These are phyloP conservation scores for Aurelia aurita complex sp. Pacific DNA, from an alignment of 30 jellyfish, hydroid and myxozoan species.

Conservation along the genomic window DNA sequence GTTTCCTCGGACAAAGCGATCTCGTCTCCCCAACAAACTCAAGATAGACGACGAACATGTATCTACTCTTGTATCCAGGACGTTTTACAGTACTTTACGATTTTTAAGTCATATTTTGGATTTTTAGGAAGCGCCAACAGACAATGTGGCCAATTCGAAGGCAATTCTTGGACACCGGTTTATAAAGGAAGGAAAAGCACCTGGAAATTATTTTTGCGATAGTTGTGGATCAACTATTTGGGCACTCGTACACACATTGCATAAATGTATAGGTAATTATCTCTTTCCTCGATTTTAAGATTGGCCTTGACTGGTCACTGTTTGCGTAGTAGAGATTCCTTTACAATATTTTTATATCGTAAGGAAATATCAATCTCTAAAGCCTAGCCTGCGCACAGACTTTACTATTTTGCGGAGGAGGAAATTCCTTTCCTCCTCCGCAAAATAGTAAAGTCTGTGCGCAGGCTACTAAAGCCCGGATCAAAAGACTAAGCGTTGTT, in stretches of 20 bases:
- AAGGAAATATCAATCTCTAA: neutral
- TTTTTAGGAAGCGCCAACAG: constrained; percentile 64
- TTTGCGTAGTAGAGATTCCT: neutral
- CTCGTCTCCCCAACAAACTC: too few relatives aligned
- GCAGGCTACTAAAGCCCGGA: neutral
- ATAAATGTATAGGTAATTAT: constrained; percentile 75
- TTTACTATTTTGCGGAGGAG: too few relatives aligned
- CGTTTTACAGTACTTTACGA: neutral
- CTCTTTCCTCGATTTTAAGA: neutral
- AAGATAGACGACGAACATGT: too few relatives aligned
- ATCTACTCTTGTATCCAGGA: neutral
- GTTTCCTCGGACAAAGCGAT: too few relatives aligned
- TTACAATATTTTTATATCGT: neutral
- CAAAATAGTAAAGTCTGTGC: too few relatives aligned
- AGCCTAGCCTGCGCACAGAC: too few relatives aligned
- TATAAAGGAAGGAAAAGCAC: constrained; percentile 61
- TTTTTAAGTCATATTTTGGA: neutral
- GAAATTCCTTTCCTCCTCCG: too few relatives aligned
- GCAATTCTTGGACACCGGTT: constrained; percentile 85
- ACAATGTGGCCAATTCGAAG: constrained; percentile 42
- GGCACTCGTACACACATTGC: constrained; percentile 76
- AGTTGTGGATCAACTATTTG: constrained; percentile 90
- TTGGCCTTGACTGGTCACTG: neutral
- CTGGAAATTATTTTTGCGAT: constrained; percentile 80
- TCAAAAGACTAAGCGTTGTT: neutral